phyloP scores from a whole-genome alignment of 1,140 invertebrate genomes.

The Onthophagus taurus region DNA sequence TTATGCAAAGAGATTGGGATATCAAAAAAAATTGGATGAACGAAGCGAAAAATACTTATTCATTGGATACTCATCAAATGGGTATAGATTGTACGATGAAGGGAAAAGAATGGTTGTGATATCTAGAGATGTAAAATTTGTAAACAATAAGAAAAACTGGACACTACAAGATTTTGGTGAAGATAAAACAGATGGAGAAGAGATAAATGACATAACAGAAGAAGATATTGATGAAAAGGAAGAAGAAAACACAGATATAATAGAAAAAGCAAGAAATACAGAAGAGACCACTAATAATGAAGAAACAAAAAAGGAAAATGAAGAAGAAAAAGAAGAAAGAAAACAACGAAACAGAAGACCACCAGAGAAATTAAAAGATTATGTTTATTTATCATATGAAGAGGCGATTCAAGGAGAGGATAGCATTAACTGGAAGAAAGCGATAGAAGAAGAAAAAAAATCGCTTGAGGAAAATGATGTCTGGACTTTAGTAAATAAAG shows the following conservation, averaged over 20 bases:
- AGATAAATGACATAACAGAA: too few relatives aligned
- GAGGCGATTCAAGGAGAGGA: conserved; percentile 8
- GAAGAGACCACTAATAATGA: background rate
- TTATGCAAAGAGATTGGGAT: conserved; percentile 15
- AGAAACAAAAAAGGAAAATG: conserved; percentile 11
- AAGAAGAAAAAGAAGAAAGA: conserved; percentile 6
- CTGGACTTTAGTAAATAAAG: conserved; percentile 9
- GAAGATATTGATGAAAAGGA: too few relatives aligned
- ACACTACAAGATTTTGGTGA: too few relatives aligned
- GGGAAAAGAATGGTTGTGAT: conserved; percentile 22
- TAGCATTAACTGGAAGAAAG: conserved; percentile 13
- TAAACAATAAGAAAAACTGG: conserved; percentile 13
- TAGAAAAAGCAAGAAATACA: too few relatives aligned
- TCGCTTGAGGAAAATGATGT: conserved; percentile 15
- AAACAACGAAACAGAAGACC: background rate
- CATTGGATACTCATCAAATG: conserved; percentile 23
- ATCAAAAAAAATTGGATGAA: conserved; percentile 19
- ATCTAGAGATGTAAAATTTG: conserved; percentile 19
- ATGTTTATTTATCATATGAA: conserved; percentile 14
- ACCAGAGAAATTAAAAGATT: conserved; percentile 12
- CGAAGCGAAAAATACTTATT: conserved; percentile 19
- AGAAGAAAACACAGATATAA: too few relatives aligned
- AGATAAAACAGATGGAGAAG: too few relatives aligned
- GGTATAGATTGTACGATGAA: conserved; percentile 26
- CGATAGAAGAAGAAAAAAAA: conserved; percentile 13